Evolutionary conservation across 2,888 invertebrate species (phyloP), one percentile per base, ranked within the genome.

Genomic region (Ormyrus nitidulus): DNA sequence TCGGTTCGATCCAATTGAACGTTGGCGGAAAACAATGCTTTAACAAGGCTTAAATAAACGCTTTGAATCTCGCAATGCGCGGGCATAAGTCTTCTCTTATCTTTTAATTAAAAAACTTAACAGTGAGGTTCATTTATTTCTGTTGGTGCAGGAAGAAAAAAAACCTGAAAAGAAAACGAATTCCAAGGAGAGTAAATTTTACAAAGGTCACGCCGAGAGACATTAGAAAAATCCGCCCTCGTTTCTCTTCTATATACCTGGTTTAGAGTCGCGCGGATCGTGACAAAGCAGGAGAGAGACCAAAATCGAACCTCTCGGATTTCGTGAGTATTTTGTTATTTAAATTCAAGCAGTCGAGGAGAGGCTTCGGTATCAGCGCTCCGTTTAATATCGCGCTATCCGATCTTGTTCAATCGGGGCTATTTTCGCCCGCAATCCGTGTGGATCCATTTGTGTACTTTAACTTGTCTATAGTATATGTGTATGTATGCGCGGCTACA

Each of bases 321-420:
- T 54, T 44, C 73, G 62, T 44, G 54, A 53, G 44, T 34, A 72
- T 34, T 74, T 74, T 65, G 74, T 74, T 74, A 74, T 74, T 74
- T 59, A 74, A 74, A 74, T 74, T 56, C 34, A 34, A 34, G 34
- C 34, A 4, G 34, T 4, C 34, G 34, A 34, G 34, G 34, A 34
- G 34, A 58, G 54, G n/a, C n/a, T 9, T 49, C 68, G 59, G 7
- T 49, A 68, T 46, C 44, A 53, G 59, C 44, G 56, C 65, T 65
- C 69, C 62, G 59, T 65, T 71, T 11, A 46, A 71, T 77, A 77
- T 77, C 77, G 48, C 54, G 7, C 64, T 49, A 53, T n/a, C 77
- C 77, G 65, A 71, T 77, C 71, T 77, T 48, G 8, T 11, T 19
- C 65, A 34, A 65, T 51, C 71, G 59, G 34, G 34, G 53, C n/a